These are phyloP conservation scores for Halcyon badia DNA, from an alignment of 2,797 vertebrate genomes.

Conservation along the genomic window DNA sequence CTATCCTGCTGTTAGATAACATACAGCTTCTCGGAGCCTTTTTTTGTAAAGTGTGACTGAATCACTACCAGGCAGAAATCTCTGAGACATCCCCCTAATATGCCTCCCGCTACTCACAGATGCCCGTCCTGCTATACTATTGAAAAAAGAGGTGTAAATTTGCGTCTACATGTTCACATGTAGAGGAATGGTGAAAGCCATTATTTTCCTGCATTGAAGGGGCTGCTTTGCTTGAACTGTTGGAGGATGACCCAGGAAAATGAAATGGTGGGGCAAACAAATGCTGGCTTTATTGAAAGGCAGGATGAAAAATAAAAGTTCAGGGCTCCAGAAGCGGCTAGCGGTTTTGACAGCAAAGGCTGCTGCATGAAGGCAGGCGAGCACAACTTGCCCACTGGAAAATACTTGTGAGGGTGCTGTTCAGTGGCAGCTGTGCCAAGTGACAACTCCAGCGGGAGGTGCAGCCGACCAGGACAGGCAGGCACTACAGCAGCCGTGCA, in stretches of 20 bases:
- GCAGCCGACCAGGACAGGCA: fast-evolving
- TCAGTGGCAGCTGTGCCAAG: not conserved
- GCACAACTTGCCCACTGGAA: not conserved
- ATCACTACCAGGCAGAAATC: not conserved
- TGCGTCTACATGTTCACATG: fast-evolving
- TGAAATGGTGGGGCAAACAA: fast-evolving
- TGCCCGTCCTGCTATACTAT: not conserved
- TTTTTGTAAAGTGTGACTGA: not conserved
- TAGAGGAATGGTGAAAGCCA: not conserved
- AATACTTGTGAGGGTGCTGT: fast-evolving
- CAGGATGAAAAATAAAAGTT: not conserved
- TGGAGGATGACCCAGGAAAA: not conserved
- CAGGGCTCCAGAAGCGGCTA: not conserved
- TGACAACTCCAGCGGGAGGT: fast-evolving
- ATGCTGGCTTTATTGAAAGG: not conserved
- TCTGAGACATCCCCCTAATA: not conserved
- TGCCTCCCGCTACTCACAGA: not conserved
- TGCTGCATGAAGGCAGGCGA: fast-evolving
- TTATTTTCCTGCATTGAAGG: not conserved
- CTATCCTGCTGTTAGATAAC: not conserved
- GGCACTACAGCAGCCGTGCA: fast-evolving
- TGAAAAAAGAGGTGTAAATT: not conserved
- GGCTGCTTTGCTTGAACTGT: not conserved
- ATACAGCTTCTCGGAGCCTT: not conserved
- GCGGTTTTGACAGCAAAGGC: not conserved